These are phyloP conservation scores for Myotis lucifugus DNA, from an alignment of 2,113 vertebrate species.

Conservation along the genomic window DNA sequence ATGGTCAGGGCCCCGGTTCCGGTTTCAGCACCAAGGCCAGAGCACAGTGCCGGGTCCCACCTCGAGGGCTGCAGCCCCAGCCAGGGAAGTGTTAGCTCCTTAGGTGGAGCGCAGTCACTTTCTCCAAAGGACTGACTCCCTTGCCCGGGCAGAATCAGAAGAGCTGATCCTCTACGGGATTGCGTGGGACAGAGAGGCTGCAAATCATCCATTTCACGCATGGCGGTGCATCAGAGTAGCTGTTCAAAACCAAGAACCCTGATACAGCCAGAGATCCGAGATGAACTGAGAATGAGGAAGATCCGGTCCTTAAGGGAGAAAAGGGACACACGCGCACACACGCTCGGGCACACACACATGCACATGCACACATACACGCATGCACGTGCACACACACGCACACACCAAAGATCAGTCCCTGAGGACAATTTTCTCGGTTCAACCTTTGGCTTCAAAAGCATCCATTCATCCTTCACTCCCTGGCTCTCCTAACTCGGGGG, in stretches of 20 bases:
- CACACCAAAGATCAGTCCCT: not conserved
- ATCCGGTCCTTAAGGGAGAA: not conserved
- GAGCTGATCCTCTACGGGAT: not conserved
- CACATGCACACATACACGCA: not conserved
- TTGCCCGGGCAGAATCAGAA: not conserved
- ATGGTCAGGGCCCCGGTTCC: not conserved
- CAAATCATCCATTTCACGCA: conserved; percentile 5
- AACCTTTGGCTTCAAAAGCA: not conserved
- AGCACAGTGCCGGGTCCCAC: not conserved
- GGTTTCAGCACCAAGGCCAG: conserved; percentile 79
- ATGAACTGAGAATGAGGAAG: not conserved
- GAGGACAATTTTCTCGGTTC: not conserved
- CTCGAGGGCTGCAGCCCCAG: not conserved
- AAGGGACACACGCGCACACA: not conserved
- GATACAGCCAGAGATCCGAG: not conserved
- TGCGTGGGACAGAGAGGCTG: not conserved
- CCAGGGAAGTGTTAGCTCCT: rapidly evolving
- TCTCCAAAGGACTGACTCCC: not conserved
- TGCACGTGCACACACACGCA: not conserved
- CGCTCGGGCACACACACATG: not conserved
- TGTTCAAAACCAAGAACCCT: not conserved
- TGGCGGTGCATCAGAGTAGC: not conserved
- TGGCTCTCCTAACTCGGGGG: not conserved
- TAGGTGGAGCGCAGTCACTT: not conserved
- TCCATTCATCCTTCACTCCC: not conserved